Percentiles rank a stretch among this genome's conserved stretches.
phyloP scores from a whole-genome alignment of 2,797 vertebrate species.

The Setipinna tenuifilis region DNA sequence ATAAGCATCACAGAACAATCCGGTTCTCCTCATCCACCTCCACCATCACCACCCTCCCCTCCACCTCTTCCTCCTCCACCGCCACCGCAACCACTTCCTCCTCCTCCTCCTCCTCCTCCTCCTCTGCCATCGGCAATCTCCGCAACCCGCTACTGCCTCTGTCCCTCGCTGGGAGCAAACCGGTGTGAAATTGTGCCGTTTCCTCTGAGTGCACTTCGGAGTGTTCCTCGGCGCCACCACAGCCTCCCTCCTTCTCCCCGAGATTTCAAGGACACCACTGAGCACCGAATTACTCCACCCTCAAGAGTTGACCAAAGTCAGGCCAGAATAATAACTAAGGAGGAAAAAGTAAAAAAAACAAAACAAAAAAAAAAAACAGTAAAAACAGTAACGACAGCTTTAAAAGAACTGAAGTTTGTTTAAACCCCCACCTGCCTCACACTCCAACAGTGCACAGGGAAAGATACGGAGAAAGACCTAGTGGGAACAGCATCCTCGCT shows the following conservation, averaged over 20 bases:
- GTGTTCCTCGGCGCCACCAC: constrained; percentile 14
- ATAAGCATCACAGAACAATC: constrained; percentile 25
- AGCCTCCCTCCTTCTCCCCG: neutral
- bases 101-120: neutral
- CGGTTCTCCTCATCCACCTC: neutral
- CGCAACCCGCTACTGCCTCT: neutral
- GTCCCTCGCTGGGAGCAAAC: constrained; percentile 40
- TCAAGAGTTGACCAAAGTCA: constrained; percentile 17
- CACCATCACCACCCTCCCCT: neutral
- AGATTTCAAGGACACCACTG: constrained; percentile 37
- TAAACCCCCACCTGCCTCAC: neutral
- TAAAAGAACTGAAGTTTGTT: constrained; percentile 35
- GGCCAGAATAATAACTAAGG: neutral
- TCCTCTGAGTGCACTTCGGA: constrained; percentile 42
- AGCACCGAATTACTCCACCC: constrained; percentile 2
- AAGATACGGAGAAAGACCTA: neutral
- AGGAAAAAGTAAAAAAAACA: neutral
- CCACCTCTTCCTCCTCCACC: neutral
- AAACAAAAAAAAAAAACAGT: neutral
- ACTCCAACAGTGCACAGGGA: neutral
- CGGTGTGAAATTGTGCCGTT: constrained; percentile 55
- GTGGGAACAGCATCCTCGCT: neutral
- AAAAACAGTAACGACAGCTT: constrained; percentile 43
- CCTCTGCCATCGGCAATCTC: neutral
- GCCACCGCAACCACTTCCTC: neutral